phyloP scores from a whole-genome alignment of 2,113 vertebrate species.

The Cololabis saira region DNA sequence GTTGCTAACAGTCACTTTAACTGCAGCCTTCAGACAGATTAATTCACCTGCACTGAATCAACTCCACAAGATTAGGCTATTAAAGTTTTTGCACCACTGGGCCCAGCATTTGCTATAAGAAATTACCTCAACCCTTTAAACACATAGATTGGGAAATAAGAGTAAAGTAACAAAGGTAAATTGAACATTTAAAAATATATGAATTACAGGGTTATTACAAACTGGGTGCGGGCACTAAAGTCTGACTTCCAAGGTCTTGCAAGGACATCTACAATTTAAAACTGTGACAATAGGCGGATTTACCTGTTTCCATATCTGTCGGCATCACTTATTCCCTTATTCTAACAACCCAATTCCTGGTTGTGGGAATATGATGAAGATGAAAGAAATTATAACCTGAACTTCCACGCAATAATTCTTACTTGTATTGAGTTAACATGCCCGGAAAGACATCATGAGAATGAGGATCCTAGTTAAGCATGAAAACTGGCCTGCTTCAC shows the following conservation, averaged over 20 bases:
- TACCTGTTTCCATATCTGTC: too few relatives aligned
- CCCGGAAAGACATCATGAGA: too few relatives aligned
- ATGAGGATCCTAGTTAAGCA: too few relatives aligned
- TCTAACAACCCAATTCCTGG: slow-evolving; percentile 44
- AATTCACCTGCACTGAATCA: not conserved
- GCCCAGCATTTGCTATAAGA: not conserved
- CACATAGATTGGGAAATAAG: too few relatives aligned
- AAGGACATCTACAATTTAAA: slow-evolving; percentile 62
- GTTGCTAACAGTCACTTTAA: not conserved
- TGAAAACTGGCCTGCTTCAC: too few relatives aligned
- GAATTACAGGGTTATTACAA: not conserved
- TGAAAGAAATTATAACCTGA: slow-evolving; percentile 33
- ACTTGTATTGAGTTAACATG: slow-evolving; percentile 1
- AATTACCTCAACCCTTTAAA: too few relatives aligned
- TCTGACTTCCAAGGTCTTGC: too few relatives aligned
- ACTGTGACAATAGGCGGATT: slow-evolving; percentile 10
- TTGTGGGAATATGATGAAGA: slow-evolving; percentile 59
- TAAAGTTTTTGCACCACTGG: not conserved
- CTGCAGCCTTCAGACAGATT: not conserved
- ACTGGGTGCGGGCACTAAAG: not conserved
- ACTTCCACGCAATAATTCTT: slow-evolving; percentile 30
- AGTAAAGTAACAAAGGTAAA: not conserved
- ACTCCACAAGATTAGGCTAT: not conserved
- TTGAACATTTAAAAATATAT: not conserved
- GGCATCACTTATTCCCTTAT: too few relatives aligned